phyloP scores from a whole-genome alignment of 1,140 invertebrate species.

The Physella acuta region DNA sequence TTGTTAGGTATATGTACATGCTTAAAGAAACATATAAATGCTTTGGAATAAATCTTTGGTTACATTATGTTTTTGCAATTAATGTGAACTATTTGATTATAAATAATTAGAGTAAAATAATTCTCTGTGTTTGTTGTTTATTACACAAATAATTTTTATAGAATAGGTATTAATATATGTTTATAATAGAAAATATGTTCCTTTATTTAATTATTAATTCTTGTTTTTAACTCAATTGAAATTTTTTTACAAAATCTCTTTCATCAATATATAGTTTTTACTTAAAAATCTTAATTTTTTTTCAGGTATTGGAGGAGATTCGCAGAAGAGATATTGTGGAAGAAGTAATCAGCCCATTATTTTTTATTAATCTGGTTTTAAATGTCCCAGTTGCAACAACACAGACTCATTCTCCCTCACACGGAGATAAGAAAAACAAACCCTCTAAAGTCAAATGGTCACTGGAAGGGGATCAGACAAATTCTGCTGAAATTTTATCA shows the following conservation, averaged over 20 bases:
- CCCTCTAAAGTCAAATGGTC: conserved; percentile 1
- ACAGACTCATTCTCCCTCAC: not conserved
- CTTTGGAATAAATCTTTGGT: no score
- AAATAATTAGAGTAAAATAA: no score
- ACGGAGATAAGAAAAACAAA: not conserved
- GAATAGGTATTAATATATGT: no score
- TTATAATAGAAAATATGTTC: no score
- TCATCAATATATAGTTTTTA: not conserved
- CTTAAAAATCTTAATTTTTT: not conserved
- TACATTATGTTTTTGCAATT: no score
- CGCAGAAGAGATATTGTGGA: conserved; percentile 45
- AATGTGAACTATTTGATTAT: no score
- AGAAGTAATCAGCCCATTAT: conserved; percentile 48
- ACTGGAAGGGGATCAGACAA: not conserved
- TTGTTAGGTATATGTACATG: no score
- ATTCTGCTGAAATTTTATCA: no score
- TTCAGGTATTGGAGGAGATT: conserved; percentile 53
- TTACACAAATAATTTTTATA: no score
- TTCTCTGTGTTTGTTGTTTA: no score
- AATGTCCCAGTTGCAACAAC: conserved; percentile 30
- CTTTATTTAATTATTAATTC: no score
- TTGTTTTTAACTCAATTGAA: not conserved
- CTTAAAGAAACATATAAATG: no score
- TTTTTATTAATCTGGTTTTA: conserved; percentile 49
- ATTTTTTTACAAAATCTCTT: not conserved